phyloP scores from a whole-genome alignment of 2,888 invertebrate species.

The Trilocha varians region DNA sequence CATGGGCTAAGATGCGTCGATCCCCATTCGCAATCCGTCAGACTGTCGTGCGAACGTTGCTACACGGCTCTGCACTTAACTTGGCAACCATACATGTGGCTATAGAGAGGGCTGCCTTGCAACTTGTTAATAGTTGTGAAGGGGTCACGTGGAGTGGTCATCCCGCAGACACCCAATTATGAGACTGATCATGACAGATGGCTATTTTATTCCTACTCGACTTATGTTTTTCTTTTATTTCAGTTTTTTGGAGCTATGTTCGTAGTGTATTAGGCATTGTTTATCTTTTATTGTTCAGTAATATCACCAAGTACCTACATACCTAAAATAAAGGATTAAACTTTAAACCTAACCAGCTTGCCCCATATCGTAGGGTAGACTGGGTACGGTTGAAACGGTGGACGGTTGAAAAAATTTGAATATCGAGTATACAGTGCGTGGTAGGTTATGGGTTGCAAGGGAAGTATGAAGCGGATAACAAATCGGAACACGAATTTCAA shows the following conservation, averaged over 20 bases:
- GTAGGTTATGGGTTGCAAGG: too few species aligned
- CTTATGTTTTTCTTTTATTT: background rate
- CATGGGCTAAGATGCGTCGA: constrained; percentile 34
- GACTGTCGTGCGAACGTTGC: constrained; percentile 45
- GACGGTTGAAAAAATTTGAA: too few species aligned
- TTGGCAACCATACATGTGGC: constrained; percentile 55
- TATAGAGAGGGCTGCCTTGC: constrained; percentile 49
- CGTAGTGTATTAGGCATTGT: background rate
- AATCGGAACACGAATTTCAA: too few species aligned
- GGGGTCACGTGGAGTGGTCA: constrained; percentile 36
- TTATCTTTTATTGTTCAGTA: too few species aligned
- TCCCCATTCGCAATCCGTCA: constrained; percentile 56
- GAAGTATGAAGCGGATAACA: too few species aligned
- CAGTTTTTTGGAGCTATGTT: background rate
- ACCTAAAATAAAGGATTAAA: too few species aligned
- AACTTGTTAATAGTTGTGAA: constrained; percentile 53
- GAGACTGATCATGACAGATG: constrained; percentile 29
- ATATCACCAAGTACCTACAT: too few species aligned
- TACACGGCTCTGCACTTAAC: constrained; percentile 65
- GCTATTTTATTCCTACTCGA: constrained; percentile 11
- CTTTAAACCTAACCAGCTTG: too few species aligned
- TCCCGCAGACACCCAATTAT: constrained; percentile 41
- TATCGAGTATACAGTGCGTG: too few species aligned
- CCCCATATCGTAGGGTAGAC: too few species aligned
- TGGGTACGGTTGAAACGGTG: too few species aligned